Percentiles rank a stretch among this genome's conserved stretches.
Evolutionary conservation across 2,113 vertebrate genomes (phyloP).

Genomic region (human): GRCh38 chr18:74776501-74777000

Average conservation of each 20-base stretch:
- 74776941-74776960: neutral
- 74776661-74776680: too few species aligned
- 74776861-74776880: neutral
- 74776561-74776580: neutral
- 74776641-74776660: neutral
- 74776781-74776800: neutral
- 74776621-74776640: neutral
- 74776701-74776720: neutral
- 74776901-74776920: neutral
- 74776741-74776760: neutral
- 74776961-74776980: neutral
- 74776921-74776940: neutral
- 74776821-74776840: neutral
- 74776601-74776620: neutral
- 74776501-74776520: too few species aligned
- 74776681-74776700: too few species aligned
- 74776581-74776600: neutral
- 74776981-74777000: neutral
- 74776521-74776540: too few species aligned
- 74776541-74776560: too few species aligned
- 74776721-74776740: neutral
- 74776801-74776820: neutral
- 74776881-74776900: neutral
- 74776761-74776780: neutral
- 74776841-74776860: neutral